These are phyloP conservation scores for Bergia puertoricense DNA, from an alignment of 92 coral and sea anemone species.

Conservation along the genomic window DNA sequence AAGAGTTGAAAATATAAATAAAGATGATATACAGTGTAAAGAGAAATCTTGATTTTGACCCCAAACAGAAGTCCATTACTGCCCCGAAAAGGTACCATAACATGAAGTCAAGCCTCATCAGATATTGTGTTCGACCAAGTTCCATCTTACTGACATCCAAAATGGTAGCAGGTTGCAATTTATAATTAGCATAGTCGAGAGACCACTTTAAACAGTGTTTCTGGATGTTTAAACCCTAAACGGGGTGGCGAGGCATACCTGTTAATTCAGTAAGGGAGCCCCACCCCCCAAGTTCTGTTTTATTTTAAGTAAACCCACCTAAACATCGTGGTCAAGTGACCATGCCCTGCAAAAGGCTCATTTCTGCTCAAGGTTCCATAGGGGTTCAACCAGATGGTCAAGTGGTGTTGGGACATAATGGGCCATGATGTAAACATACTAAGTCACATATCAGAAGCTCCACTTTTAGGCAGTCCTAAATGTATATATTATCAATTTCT, in stretches of 20 bases:
- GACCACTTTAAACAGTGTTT: too few relatives aligned
- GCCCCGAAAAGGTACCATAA: slow-evolving; percentile 31
- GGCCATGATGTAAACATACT: slow-evolving; percentile 4
- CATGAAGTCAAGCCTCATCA: slow-evolving; percentile 8
- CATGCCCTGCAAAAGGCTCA: slow-evolving; percentile 26
- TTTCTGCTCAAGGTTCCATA: background rate
- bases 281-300: background rate
- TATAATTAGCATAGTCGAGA: too few relatives aligned
- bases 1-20: too few relatives aligned
- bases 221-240: too few relatives aligned
- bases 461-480: slow-evolving; percentile 11
- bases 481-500: slow-evolving; percentile 9
- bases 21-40: too few relatives aligned
- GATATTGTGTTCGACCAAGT: background rate
- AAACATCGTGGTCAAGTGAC: slow-evolving; percentile 24
- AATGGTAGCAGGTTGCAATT: too few relatives aligned
- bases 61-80: slow-evolving; percentile 17
- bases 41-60: background rate
- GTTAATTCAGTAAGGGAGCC: slow-evolving; percentile 33
- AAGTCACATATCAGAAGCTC: slow-evolving; percentile 16
- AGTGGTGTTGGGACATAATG: slow-evolving; percentile 18
- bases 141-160: too few relatives aligned
- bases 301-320: background rate
- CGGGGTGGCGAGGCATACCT: background rate
- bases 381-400: slow-evolving; percentile 22